phyloP scores from a whole-genome alignment of 2,888 invertebrate genomes.

The Priocnemis perturbator region DNA sequence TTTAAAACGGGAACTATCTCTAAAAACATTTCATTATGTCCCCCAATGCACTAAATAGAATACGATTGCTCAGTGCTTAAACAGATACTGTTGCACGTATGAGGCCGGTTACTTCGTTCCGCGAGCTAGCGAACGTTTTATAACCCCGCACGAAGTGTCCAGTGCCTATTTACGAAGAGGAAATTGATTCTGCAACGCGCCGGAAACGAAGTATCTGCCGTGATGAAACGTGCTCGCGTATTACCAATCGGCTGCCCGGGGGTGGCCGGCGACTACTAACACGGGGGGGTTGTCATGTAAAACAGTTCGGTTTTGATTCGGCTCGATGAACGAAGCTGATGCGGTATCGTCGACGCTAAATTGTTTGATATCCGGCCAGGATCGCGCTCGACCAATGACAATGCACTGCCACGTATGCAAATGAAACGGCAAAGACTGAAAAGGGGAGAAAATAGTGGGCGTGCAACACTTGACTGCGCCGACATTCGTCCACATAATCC shows the following conservation, averaged over 20 bases:
- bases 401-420: background rate
- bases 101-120: no score
- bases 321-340: background rate
- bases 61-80: no score
- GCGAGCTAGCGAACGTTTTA: constrained; percentile 15
- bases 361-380: constrained; percentile 19
- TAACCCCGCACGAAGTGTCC: constrained; percentile 15
- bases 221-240: background rate
- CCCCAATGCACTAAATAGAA: no score
- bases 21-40: no score
- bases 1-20: no score
- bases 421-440: background rate
- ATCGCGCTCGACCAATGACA: background rate
- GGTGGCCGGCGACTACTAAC: no score
- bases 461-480: no score
- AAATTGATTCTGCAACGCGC: constrained; percentile 44
- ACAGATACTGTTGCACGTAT: no score
- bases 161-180: constrained; percentile 36
- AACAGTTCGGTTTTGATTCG: constrained; percentile 33
- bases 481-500: no score
- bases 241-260: no score
- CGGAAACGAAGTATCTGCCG: constrained; percentile 39
- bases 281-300: constrained; percentile 17
- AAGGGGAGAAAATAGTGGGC: no score
- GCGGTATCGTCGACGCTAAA: constrained; percentile 22